Conservation (phyloP, 2,113 vertebrate genomes). For the Gobius niger region DNA sequence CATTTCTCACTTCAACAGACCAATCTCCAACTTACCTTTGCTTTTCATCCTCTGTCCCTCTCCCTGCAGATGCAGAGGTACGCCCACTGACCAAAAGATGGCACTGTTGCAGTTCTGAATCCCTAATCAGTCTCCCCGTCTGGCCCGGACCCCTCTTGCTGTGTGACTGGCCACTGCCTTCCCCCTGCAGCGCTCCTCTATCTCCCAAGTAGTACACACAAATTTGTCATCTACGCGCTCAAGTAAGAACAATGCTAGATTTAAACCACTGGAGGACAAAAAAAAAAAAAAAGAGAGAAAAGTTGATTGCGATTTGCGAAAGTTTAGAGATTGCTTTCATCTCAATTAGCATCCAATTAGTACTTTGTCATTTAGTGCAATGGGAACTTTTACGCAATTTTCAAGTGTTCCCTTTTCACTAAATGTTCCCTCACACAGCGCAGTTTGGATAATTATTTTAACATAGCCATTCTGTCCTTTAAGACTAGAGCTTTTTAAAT, state of each 20-base stretch:
- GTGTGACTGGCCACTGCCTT: slow-evolving; percentile 48
- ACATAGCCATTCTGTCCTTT: slow-evolving; percentile 51
- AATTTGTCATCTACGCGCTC: slow-evolving; percentile 57
- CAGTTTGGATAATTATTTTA: slow-evolving; percentile 17
- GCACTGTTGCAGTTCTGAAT: slow-evolving; percentile 93
- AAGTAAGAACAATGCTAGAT: slow-evolving; percentile 46
- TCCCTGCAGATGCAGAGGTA: slow-evolving; percentile 50
- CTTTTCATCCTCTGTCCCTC: slow-evolving; percentile 35
- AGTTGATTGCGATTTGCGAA: slow-evolving; percentile 54
- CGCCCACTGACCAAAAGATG: slow-evolving; percentile 87
- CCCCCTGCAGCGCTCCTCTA: slow-evolving; percentile 49
- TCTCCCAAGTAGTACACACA: slow-evolving; percentile 42
- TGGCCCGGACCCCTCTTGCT: slow-evolving; percentile 43
- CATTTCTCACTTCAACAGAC: slow-evolving; percentile 27
- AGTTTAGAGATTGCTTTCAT: slow-evolving; percentile 38
- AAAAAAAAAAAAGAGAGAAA: slow-evolving; percentile 46
- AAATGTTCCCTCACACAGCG: slow-evolving; percentile 8
- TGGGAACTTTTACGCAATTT: slow-evolving; percentile 1
- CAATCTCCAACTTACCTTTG: slow-evolving; percentile 38
- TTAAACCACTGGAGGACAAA: slow-evolving; percentile 41
- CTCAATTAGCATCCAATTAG: slow-evolving; percentile 20
- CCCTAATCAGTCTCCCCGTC: slow-evolving; percentile 55
- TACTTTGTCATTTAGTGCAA: not conserved
- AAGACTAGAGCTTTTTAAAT: slow-evolving; percentile 48
- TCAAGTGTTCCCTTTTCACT: slow-evolving; percentile 5